Conservation (phyloP, 1,140 invertebrate genomes). For the Nasonia longicornis region DNA sequence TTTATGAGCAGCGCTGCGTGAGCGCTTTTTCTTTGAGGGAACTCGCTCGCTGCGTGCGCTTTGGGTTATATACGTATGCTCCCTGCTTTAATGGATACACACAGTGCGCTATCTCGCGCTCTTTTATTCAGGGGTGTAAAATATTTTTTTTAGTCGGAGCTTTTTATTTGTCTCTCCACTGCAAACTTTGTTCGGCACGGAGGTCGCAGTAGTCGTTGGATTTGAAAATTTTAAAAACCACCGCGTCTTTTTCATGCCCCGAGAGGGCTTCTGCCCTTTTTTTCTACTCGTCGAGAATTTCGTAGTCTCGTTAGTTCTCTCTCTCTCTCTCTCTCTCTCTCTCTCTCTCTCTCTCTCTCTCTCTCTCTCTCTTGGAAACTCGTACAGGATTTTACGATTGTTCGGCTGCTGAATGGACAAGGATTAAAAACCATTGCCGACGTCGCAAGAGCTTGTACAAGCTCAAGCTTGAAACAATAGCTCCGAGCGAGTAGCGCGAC, state of each 20-base stretch:
- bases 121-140: no score
- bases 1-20: background rate
- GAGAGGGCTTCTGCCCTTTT: background rate
- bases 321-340: background rate
- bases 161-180: background rate
- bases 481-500: background rate
- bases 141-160: background rate
- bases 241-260: background rate
- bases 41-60: no score
- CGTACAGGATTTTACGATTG: background rate
- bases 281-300: background rate
- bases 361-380: background rate
- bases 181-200: background rate
- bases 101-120: background rate
- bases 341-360: background rate
- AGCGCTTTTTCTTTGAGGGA: no score
- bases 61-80: no score
- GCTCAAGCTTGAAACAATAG: background rate
- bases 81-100: background rate
- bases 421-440: background rate
- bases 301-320: background rate
- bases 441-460: background rate
- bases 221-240: background rate
- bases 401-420: background rate
- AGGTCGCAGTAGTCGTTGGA: background rate